Evolutionary conservation across 2,797 vertebrate species (phyloP), one percentile per base, ranked within the genome.

Genomic region (Ispidina lecontei): DNA sequence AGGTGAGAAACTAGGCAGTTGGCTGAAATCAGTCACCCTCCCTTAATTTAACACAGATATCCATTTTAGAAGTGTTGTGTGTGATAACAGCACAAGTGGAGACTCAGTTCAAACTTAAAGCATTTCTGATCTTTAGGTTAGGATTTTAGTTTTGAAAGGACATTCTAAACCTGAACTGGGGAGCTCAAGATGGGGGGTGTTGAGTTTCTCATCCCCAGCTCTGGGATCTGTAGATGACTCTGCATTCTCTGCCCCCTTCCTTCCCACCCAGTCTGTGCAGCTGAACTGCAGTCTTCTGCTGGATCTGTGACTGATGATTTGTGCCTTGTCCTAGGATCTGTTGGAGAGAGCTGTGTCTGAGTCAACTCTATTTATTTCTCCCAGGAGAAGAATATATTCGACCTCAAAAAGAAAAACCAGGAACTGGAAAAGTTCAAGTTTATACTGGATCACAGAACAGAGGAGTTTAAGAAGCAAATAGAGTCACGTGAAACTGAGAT

Each of bases 401-500:
- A 95, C 39, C 62, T 96, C 43, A 96, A 94, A 91, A 89, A 52
- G 58, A 91, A 92, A 95, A 96, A 95, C 71, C 84, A 87, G 54
- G 89, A 95, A 37, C 87, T 96, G 39, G 89, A 82, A 77, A 93
- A 91, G 62, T 89, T 94, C 26, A 98, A 98, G 93, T 98, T 98
- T 95, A 96, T 98, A 75, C 96, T 98, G 21, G 98, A 98, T 94
- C 98, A 98, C 94, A 99, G 98, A 97, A 97, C 98, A 92, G 98
- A 97, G 13, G 98, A 99, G 22, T 93, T 98, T 78, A 98, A 98
- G 96, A 98, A 98, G 70, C 98, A 98, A 96, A 98, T 97, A n/a
- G 98, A 98, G 81, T 98, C 98, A n/a, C 98, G 97, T 37, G 98
- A 98, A 91, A 98, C 98, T 2, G 98, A 98, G 68, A 98, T 98